phyloP scores from a whole-genome alignment of 2,888 invertebrate species.

The Papilio demoleus region DNA sequence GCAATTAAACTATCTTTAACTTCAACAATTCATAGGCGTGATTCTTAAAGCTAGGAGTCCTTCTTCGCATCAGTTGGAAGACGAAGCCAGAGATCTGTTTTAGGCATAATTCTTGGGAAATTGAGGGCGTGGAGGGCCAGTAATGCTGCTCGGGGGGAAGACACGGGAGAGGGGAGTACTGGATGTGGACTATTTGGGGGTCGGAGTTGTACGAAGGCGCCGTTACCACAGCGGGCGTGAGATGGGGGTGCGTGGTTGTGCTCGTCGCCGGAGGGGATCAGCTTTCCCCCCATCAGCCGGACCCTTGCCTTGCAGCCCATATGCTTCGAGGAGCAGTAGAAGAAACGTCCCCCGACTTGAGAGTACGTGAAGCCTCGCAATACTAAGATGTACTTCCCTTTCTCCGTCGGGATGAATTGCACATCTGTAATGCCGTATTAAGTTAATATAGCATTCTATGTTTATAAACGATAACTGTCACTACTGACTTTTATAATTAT shows the following conservation, averaged over 20 bases:
- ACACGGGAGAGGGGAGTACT: slow-evolving; percentile 61
- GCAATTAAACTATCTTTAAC: slow-evolving; percentile 35
- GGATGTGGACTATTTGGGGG: slow-evolving; percentile 58
- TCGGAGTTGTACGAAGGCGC: slow-evolving; percentile 76
- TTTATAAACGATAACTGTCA: slow-evolving; percentile 1
- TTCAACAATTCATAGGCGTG: slow-evolving; percentile 16
- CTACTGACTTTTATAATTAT: neutral
- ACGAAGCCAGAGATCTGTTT: slow-evolving; percentile 73
- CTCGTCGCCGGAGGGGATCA: slow-evolving; percentile 71
- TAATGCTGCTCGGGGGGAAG: slow-evolving; percentile 63
- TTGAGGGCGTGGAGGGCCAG: slow-evolving; percentile 71
- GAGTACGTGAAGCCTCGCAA: slow-evolving; percentile 78
- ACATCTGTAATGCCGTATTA: slow-evolving; percentile 66
- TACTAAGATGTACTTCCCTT: slow-evolving; percentile 78
- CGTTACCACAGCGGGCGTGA: slow-evolving; percentile 78
- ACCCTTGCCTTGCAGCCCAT: slow-evolving; percentile 78
- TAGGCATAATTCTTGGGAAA: slow-evolving; percentile 72
- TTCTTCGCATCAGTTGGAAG: slow-evolving; percentile 67
- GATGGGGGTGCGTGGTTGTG: slow-evolving; percentile 78
- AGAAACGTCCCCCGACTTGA: slow-evolving; percentile 78
- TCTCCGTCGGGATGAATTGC: slow-evolving; percentile 80
- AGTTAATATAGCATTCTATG: slow-evolving; percentile 25
- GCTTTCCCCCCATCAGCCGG: slow-evolving; percentile 67
- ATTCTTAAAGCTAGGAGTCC: slow-evolving; percentile 50
- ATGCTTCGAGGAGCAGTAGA: slow-evolving; percentile 80